Base-by-base conservation (phyloP, 2,113 vertebrate species). In the Erythrocebus patas region DNA sequence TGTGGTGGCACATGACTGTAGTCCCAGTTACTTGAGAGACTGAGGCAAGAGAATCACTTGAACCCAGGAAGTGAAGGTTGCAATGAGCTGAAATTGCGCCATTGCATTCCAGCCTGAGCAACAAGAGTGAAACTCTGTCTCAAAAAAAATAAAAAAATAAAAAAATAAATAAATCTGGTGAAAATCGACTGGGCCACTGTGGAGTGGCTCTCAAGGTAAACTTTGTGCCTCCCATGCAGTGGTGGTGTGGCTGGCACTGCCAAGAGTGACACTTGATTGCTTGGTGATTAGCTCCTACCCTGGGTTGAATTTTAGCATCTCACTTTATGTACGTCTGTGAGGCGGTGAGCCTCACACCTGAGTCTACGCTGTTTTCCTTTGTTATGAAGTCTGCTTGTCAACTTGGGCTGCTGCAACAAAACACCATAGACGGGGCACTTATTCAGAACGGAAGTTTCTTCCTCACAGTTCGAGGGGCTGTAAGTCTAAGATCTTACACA, bases 161-260 rank as follows among this genome's bases (percentile, higher is more conserved):
- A 48, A 11, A 48, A 48, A 48, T 48, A 2, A 32, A 68, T n/a
- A 57, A n/a, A 9, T 25, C 18, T 89, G 68, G 23, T 6, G 9
- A 7, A n/a, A 17, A 38, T 11, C 8, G 27, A 20, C 10, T 23
- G 70, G 40, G 25, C 80, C 50, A 12, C 66, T 0, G n/a, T 5
- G 75, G 50, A 5, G 23, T 27, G 59, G 82, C 30, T 68, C 52
- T n/a, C 16, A 14, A 27, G 1, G 0, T 22, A 3, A 52, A 9
- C 17, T 18, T 13, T 10, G 57, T 1, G 1, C 10, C 25, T 55
- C 50, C 16, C 16, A 0, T 25, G 66, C 1, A 2, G n/a, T 3
- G 43, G 27, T 27, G 23, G 57, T 12, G 68, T 0, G 0, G 32
- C 68, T 6, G 32, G 57, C 38, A 8, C 76, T 18, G 8, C 59